Conservation (phyloP, 1,140 invertebrate genomes). For the Pogonognathellus flavescens region DNA sequence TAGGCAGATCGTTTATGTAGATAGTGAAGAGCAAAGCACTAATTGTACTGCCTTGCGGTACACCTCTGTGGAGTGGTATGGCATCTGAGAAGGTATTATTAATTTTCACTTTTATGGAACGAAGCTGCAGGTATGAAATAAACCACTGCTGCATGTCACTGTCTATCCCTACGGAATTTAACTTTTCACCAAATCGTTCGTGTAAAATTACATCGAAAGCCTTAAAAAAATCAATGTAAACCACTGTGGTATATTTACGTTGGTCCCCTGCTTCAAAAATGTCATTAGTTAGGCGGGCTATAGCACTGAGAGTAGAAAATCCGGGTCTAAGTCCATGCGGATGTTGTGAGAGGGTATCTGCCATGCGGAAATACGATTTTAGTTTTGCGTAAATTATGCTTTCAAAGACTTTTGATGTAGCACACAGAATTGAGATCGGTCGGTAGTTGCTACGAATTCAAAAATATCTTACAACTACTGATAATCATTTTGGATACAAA, state of each 20-base stretch:
- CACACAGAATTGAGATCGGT: conserved; percentile 15
- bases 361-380: background rate
- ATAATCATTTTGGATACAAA: too few relatives aligned
- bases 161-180: background rate
- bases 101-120: conserved; percentile 25
- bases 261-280: conserved; percentile 6
- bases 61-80: background rate
- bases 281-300: background rate
- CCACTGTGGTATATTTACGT: background rate
- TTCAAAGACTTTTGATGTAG: conserved; percentile 21
- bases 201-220: background rate
- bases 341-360: background rate
- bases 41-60: background rate
- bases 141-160: background rate
- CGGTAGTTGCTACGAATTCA: conserved; percentile 20
- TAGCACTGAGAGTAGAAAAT: conserved; percentile 23
- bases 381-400: background rate
- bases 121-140: background rate
- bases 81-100: background rate
- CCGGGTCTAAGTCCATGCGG: conserved; percentile 1
- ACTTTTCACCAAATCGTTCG: background rate
- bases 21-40: background rate
- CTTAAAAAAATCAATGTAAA: background rate
- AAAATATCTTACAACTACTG: too few relatives aligned
- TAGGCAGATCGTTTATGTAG: conserved; percentile 33